Percentiles rank a stretch among this genome's conserved stretches.
These are phyloP conservation scores for Pandemis heparana DNA, from an alignment of 2,888 invertebrate species.

Conservation along the genomic window DNA sequence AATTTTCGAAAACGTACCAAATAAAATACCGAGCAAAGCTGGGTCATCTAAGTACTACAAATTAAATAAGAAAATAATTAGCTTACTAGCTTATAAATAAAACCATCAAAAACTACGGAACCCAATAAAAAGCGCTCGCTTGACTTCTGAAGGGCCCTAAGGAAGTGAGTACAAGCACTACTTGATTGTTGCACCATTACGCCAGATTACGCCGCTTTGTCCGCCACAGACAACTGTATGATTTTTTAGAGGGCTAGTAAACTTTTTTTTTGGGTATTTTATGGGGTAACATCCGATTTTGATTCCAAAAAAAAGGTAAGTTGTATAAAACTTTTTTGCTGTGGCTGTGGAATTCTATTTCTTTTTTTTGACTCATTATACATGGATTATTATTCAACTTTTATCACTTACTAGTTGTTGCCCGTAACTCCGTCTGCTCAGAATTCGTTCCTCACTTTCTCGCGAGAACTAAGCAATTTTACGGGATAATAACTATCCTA, in stretches of 20 bases:
- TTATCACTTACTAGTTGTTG: too few relatives aligned
- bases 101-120: neutral
- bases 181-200: slow-evolving; percentile 20
- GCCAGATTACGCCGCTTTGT: neutral
- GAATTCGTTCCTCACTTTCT: too few relatives aligned
- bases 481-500: neutral
- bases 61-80: too few relatives aligned
- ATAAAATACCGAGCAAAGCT: too few relatives aligned
- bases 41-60: too few relatives aligned
- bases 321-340: too few relatives aligned
- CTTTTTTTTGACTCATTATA: too few relatives aligned
- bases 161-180: slow-evolving; percentile 22
- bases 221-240: slow-evolving; percentile 4
- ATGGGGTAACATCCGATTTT: neutral
- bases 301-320: neutral
- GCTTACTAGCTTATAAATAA: neutral
- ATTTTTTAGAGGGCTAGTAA: neutral
- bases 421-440: too few relatives aligned
- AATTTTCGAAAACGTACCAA: too few relatives aligned
- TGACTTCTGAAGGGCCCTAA: slow-evolving; percentile 19
- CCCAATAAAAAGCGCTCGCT: neutral
- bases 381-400: too few relatives aligned
- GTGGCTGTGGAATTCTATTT: too few relatives aligned
- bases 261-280: neutral
- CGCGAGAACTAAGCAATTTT: too few relatives aligned